Evolutionary conservation across 2,888 invertebrate genomes (phyloP), one percentile per base, ranked within the genome.

Genomic region (Lasioglossum pauxillum): DNA sequence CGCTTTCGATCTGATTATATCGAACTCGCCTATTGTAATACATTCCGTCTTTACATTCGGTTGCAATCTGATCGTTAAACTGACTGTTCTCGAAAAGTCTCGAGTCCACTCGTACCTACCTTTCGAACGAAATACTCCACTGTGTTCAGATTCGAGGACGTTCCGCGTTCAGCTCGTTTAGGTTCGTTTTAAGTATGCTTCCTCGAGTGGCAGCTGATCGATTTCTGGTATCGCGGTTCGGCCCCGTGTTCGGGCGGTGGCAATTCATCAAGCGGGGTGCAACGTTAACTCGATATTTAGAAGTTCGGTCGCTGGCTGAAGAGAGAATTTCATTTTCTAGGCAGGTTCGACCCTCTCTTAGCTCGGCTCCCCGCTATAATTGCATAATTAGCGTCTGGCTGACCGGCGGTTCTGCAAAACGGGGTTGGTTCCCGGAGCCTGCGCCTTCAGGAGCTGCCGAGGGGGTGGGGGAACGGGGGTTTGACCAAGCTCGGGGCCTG

Each of bases 301-400:
- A 87, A 71, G 82, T 57, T 57, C 57, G 57, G 60, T 64, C 35
- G 49, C 35, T 53, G 14, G 27, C 10, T 23, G 72, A 41, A 46
- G n/a, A 53, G 86, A 35, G 83, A 83, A 87, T 88, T 87, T 88
- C 81, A 87, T 87, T 87, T 87, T 76, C 87, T 46, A 75, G 53
- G 46, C 8, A 31, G 19, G 49, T 8, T 12, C 8, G 38, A 16
- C 19, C 57, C 19, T 16, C 87, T 78, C 72, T 57, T 67, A 57
- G 19, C 49, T 75, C 75, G 44, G 74, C 71, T 41, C 81, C 49
- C 64, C 78, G 78, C 44, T 77, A 80, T 90, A 90, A 90, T 90
- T 89, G 79, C 84, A 89, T 90, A 90, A 90, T 90, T 90, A 90
- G 82, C 87, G 49, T 5, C 31, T 44, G 35, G 69, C 46, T 38